Percentiles rank a stretch among this genome's conserved stretches.
These are phyloP conservation scores for Pterocles orientalis DNA, from an alignment of 2,113 vertebrate species.

Conservation along the genomic window DNA sequence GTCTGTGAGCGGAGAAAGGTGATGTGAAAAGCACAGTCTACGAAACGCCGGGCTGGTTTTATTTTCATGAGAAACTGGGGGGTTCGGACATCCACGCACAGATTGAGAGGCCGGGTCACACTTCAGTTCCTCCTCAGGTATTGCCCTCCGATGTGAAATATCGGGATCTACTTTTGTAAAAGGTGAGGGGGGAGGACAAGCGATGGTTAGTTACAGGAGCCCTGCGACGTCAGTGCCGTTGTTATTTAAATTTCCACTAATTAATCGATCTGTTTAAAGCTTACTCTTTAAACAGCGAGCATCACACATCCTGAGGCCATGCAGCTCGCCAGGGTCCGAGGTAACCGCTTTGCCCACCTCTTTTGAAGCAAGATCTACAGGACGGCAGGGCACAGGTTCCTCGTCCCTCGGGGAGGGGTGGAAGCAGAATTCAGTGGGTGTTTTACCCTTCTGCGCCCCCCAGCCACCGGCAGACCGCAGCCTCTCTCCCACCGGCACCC, in stretches of 20 bases:
- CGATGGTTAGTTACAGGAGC: not conserved
- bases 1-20: not conserved
- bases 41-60: not conserved
- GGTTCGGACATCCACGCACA: not conserved
- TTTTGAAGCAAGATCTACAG: not conserved
- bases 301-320: not conserved
- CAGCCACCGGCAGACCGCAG: not conserved
- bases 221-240: not conserved
- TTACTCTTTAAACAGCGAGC: not conserved
- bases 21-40: not conserved
- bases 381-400: not conserved
- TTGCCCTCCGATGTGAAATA: not conserved
- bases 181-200: not conserved
- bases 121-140: not conserved
- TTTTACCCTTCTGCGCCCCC: not conserved
- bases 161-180: not conserved
- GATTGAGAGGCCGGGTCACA: not conserved
- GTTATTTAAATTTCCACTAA: constrained; percentile 10
- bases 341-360: not conserved
- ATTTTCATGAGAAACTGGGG: not conserved
- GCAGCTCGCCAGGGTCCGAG: not conserved
- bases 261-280: constrained; percentile 8
- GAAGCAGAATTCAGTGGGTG: not conserved
- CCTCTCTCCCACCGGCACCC: not conserved
- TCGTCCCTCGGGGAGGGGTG: not conserved